phyloP scores from a whole-genome alignment of 2,797 vertebrate genomes.

The Otolemur crassicaudatus region DNA sequence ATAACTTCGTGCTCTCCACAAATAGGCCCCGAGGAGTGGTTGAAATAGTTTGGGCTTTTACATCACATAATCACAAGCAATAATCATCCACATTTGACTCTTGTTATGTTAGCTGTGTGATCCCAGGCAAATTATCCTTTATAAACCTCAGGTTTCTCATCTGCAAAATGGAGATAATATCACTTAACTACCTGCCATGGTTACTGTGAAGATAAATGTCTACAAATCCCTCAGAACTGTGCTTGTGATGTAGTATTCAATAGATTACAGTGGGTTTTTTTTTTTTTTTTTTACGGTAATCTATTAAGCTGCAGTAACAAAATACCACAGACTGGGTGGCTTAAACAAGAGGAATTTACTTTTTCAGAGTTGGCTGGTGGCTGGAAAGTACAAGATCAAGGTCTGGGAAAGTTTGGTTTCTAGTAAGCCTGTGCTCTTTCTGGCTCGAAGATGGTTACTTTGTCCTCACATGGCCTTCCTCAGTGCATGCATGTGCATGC shows the following conservation, averaged over 20 bases:
- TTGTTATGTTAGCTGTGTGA: background rate
- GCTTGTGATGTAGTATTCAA: background rate
- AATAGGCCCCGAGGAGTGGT: background rate
- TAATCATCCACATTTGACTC: background rate
- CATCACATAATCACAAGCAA: background rate
- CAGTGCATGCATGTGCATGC: background rate
- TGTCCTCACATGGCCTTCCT: conserved; percentile 4
- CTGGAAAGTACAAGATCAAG: conserved; percentile 14
- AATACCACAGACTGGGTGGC: background rate
- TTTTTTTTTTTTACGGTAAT: background rate
- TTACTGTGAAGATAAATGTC: background rate
- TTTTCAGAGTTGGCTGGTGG: background rate
- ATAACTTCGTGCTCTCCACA: background rate
- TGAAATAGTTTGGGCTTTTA: background rate
- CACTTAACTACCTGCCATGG: background rate
- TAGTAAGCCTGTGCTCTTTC: background rate
- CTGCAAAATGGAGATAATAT: background rate
- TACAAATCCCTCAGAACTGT: background rate
- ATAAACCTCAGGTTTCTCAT: background rate
- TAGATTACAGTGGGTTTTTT: background rate
- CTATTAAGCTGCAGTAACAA: background rate
- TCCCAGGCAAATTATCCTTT: background rate
- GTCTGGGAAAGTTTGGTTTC: background rate
- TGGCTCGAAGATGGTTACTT: background rate
- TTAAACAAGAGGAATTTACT: conserved; percentile 30